Evolutionary conservation across 1,140 invertebrate genomes (phyloP).

Genomic region (Augochlora pura): DNA sequence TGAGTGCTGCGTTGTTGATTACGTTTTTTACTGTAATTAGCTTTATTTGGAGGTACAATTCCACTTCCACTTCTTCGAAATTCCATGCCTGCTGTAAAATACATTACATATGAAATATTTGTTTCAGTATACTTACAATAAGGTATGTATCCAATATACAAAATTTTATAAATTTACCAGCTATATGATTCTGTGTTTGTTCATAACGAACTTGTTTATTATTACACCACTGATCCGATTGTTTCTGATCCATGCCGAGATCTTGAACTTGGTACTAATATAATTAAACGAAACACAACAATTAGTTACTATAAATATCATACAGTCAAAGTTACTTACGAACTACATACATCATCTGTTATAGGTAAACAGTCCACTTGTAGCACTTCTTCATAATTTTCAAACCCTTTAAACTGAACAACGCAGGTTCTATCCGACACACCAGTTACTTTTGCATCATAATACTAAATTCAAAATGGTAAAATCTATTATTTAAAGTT

Average conservation of each 20-base stretch:
- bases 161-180: slow-evolving; percentile 59
- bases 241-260: slow-evolving; percentile 38
- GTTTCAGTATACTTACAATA: not conserved
- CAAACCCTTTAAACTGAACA: slow-evolving; percentile 92
- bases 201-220: slow-evolving; percentile 72
- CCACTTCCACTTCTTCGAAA: slow-evolving; percentile 71
- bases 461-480: slow-evolving; percentile 85
- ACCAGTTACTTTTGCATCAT: slow-evolving; percentile 90
- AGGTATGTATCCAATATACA: not conserved
- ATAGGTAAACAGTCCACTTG: slow-evolving; percentile 88
- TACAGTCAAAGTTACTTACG: not conserved
- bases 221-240: slow-evolving; percentile 67
- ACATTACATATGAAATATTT: not conserved
- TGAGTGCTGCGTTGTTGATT: slow-evolving; percentile 73
- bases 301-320: not conserved
- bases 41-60: slow-evolving; percentile 54
- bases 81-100: slow-evolving; percentile 66
- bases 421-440: slow-evolving; percentile 90
- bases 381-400: slow-evolving; percentile 93
- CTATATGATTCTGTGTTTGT: slow-evolving; percentile 71
- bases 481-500: too few relatives aligned
- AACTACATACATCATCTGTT: slow-evolving; percentile 75
- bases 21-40: slow-evolving; percentile 68
- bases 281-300: not conserved
- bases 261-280: slow-evolving; percentile 41